Evolutionary conservation across 2,888 invertebrate genomes (phyloP).

Genomic region (Lepidocyrtinus sp.): DNA sequence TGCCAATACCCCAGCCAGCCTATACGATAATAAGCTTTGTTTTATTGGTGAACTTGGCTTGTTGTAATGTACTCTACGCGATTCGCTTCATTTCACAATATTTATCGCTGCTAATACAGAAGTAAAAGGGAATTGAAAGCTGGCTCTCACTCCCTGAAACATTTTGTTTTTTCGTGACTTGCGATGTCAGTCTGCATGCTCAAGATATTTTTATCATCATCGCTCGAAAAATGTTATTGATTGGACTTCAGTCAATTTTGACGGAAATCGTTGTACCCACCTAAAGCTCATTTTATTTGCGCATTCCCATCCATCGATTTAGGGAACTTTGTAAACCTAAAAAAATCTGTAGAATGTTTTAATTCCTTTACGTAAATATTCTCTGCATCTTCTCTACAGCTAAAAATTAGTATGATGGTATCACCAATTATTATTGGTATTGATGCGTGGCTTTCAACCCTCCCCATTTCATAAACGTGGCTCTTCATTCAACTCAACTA

Average conservation of each 20-base stretch:
- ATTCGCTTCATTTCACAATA: not conserved
- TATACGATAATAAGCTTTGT: not conserved
- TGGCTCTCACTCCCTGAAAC: not conserved
- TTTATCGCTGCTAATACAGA: not conserved
- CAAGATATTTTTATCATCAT: not conserved
- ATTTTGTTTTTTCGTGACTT: constrained; percentile 7
- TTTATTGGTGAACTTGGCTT: not conserved
- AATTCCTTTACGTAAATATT: no score
- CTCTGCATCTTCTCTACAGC: no score
- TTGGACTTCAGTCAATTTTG: no score
- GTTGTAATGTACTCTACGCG: not conserved
- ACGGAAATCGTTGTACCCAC: not conserved
- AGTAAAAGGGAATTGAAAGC: not conserved
- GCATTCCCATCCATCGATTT: no score
- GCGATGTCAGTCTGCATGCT: not conserved
- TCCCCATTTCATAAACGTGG: no score
- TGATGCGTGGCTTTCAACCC: no score
- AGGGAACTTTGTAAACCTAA: no score
- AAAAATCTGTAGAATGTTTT: no score
- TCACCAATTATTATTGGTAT: no score
- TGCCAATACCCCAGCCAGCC: not conserved
- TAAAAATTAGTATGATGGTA: no score
- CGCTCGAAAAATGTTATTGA: no score
- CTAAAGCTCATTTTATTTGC: no score
- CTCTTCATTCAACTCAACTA: not conserved